These are phyloP conservation scores for Apotomis capreana DNA, from an alignment of 2,888 invertebrate genomes.

Conservation along the genomic window DNA sequence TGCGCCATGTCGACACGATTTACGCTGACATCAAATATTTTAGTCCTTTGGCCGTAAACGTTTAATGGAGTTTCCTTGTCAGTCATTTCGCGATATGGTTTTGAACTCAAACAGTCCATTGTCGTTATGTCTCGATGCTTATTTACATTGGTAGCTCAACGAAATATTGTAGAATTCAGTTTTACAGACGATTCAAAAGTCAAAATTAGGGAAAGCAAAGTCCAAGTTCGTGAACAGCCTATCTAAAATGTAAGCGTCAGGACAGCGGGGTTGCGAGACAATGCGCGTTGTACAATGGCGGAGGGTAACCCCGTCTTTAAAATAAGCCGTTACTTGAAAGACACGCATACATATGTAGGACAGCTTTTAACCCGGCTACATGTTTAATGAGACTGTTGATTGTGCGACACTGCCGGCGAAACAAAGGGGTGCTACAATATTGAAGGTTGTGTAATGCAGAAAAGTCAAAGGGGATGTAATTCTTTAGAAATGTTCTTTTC, in stretches of 20 bases:
- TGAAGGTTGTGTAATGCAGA: conserved; percentile 15
- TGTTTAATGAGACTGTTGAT: conserved; percentile 33
- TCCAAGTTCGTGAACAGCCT: background rate
- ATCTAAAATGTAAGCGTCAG: conserved; percentile 29
- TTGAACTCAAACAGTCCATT: no score
- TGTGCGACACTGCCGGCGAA: conserved; percentile 11
- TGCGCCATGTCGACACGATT: background rate
- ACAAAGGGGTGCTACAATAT: conserved; percentile 21
- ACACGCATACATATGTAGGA: conserved; percentile 15
- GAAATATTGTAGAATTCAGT: no score
- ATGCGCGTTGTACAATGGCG: conserved; percentile 9
- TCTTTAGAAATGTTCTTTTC: conserved; percentile 7
- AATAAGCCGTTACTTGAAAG: conserved; percentile 23
- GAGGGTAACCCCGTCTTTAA: conserved; percentile 20
- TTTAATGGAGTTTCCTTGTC: no score
- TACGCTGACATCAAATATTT: background rate
- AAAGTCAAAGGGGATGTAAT: conserved; percentile 4
- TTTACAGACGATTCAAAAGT: background rate
- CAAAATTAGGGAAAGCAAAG: background rate
- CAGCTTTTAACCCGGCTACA: conserved; percentile 33
- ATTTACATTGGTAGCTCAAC: no score
- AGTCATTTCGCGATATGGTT: no score
- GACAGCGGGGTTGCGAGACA: conserved; percentile 18
- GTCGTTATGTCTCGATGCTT: no score
- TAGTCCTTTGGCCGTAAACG: no score